Percentiles rank a stretch among this genome's conserved stretches.
These are phyloP conservation scores for Amiota communis DNA, from an alignment of 2,888 invertebrate genomes.

Conservation along the genomic window DNA sequence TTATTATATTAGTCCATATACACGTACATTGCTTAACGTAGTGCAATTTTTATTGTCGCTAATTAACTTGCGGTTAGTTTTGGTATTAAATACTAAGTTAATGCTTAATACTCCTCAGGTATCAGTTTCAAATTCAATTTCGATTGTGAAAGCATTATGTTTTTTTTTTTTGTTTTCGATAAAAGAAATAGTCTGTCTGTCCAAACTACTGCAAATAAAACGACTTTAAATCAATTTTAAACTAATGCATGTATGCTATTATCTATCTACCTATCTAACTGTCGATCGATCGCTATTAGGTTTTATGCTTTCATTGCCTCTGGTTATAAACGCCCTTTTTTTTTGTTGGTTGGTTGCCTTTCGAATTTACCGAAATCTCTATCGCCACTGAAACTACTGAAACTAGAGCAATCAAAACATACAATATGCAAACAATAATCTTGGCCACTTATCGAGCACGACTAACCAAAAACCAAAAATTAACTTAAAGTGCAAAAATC, in stretches of 20 bases:
- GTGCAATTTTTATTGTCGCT: conserved; percentile 51
- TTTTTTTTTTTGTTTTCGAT: too few species aligned
- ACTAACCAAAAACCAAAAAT: conserved; percentile 13
- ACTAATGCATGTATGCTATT: not conserved
- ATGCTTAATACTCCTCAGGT: not conserved
- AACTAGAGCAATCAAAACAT: conserved; percentile 6
- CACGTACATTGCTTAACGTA: conserved; percentile 44
- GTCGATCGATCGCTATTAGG: not conserved
- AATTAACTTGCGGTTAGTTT: conserved; percentile 40
- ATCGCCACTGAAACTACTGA: not conserved
- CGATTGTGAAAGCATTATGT: conserved; percentile 16
- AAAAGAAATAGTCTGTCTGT: too few species aligned
- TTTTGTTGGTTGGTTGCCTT: not conserved
- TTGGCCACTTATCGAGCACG: conserved; percentile 14
- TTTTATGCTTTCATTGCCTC: conserved; percentile 15
- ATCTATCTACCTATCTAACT: too few species aligned
- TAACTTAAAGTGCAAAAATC: not conserved
- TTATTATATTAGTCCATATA: conserved; percentile 42
- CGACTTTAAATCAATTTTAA: conserved; percentile 7
- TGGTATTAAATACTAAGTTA: not conserved
- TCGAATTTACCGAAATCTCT: conserved; percentile 19
- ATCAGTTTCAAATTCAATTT: not conserved
- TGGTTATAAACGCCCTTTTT: conserved; percentile 15
- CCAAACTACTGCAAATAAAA: too few species aligned
- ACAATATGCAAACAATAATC: conserved; percentile 27